Evolutionary conservation across 1,140 invertebrate species (phyloP).

Genomic region (Caligus rogercresseyi): DNA sequence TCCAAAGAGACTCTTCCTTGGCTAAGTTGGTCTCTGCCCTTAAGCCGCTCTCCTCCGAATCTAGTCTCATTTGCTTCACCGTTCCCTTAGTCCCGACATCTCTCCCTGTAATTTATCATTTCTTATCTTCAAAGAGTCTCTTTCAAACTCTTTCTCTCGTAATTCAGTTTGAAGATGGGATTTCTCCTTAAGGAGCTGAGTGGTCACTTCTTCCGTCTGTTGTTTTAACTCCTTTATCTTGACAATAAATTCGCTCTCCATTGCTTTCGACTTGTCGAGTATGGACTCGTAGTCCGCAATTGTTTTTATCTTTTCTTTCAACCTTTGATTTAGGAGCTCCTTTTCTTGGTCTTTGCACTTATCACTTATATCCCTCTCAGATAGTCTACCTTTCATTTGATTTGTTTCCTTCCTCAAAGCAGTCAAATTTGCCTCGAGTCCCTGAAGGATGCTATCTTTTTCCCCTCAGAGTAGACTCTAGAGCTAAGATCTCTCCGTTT

Average conservation of each 20-base stretch:
- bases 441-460: neutral
- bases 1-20: neutral
- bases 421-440: neutral
- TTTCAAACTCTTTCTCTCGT: no score
- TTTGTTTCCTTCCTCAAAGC: neutral
- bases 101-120: no score
- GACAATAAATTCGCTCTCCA: neutral
- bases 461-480: neutral
- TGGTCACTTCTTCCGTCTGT: neutral
- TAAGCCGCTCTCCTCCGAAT: no score
- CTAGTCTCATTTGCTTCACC: no score
- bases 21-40: neutral
- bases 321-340: no score
- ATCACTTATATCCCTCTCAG: neutral
- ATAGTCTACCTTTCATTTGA: neutral
- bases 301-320: neutral
- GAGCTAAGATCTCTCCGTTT: neutral
- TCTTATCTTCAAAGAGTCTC: no score
- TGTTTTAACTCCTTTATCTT: neutral
- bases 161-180: no score
- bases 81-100: no score
- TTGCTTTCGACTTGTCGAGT: no score
- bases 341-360: neutral
- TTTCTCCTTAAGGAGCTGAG: no score
- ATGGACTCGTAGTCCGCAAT: neutral